These are phyloP conservation scores for Latrodectus elegans DNA, from an alignment of 2,888 invertebrate genomes.

Conservation along the genomic window DNA sequence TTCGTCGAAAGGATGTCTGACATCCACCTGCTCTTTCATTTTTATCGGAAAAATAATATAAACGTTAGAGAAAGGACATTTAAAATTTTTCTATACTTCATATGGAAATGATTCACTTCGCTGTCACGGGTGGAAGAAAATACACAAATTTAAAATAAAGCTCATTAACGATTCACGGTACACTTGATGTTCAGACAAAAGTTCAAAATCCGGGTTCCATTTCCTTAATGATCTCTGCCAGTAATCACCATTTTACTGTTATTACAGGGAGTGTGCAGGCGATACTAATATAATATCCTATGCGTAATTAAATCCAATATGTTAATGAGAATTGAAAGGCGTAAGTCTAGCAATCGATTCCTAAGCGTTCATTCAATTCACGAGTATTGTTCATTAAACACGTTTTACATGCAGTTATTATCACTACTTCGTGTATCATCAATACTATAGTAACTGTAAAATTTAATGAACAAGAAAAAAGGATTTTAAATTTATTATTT, in stretches of 20 bases:
- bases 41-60: constrained; percentile 3
- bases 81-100: constrained; percentile 59
- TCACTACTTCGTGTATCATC: too few species aligned
- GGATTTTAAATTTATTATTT: too few species aligned
- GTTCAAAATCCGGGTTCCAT: constrained; percentile 44
- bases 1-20: constrained; percentile 21
- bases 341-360: too few species aligned
- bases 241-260: constrained; percentile 56
- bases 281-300: constrained; percentile 45
- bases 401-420: too few species aligned
- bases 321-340: constrained; percentile 35
- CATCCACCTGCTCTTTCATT: constrained; percentile 13
- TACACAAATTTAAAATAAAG: constrained; percentile 16
- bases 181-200: constrained; percentile 47
- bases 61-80: constrained; percentile 1
- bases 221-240: constrained; percentile 51
- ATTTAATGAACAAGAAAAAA: too few species aligned
- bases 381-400: too few species aligned
- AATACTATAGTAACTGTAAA: too few species aligned
- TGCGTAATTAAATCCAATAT: constrained; percentile 46
- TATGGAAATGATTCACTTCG: constrained; percentile 33
- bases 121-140: constrained; percentile 18
- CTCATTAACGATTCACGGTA: constrained; percentile 34
- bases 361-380: too few species aligned
- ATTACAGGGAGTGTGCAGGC: constrained; percentile 28